Evolutionary conservation across 1,140 invertebrate genomes (phyloP), one percentile per base, ranked within the genome.

Genomic region (Micrasema longulum): DNA sequence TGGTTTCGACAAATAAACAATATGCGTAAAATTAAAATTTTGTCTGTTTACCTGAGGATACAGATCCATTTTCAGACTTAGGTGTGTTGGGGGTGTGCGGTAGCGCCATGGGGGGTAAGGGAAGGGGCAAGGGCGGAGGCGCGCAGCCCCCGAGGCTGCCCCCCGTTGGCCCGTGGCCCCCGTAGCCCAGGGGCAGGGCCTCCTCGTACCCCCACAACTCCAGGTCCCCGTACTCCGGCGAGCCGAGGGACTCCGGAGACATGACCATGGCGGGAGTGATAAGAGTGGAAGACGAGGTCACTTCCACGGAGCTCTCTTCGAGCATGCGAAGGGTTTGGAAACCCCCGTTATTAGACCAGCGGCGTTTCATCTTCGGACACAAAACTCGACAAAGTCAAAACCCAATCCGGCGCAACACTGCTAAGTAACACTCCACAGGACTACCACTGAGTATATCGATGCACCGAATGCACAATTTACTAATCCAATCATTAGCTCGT

Each of bases 201-300:
- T 87, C 87, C 69, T 87, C 86, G 77, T 87, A 88, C 71, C 94
- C 90, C 93, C 93, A 95, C 67, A 95, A 86, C 75, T 95, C 93
- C 48, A 94, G 85, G 73, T 93, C 92, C 60, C 91, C 90, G 78
- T 92, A 88, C 84, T 79, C 91, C 82, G 79, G 88, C 68, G 90
- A 89, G 75, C 84, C 82, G 76, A 92, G 81, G 26, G 89, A 91
- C 60, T 90, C 89, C 14, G 90, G 88, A 43, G 91, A 91, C 88
- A 90, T 89, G 72, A 87, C 87, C 84, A 85, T 89, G 81, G 86
- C 89, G 82, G 88, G 77, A 78, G 83, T 77, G 71, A 86, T 78
- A 14, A 88, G 78, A 69, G 86, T 85, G 45, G 89, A 91, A 14
- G 91, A 92, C 50, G 90, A 91, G 16, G 91, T 91, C 76, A 92